These are phyloP conservation scores for Plectropomus leopardus DNA, from an alignment of 2,113 vertebrate species.

Conservation along the genomic window DNA sequence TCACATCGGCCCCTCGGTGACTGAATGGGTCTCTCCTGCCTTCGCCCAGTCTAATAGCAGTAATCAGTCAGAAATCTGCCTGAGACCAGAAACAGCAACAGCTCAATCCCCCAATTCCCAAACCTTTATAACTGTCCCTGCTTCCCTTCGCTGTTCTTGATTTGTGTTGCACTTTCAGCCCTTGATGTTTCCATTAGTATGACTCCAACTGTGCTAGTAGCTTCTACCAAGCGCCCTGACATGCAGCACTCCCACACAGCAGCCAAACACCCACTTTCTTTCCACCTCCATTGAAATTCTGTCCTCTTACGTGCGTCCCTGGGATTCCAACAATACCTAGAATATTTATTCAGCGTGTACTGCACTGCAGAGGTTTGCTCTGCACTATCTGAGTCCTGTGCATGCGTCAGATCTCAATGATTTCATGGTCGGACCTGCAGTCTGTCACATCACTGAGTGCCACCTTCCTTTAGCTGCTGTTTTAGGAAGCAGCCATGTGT, in stretches of 20 bases:
- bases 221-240: constrained; percentile 20
- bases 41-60: constrained; percentile 50
- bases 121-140: constrained; percentile 4
- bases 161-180: constrained; percentile 62
- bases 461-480: constrained; percentile 13
- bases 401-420: constrained; percentile 19
- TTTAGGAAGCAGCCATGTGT: constrained; percentile 16
- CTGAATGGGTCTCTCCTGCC: constrained; percentile 38
- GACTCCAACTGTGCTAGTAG: constrained; percentile 10
- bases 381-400: constrained; percentile 1
- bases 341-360: constrained; percentile 26
- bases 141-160: constrained; percentile 44
- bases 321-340: constrained; percentile 42
- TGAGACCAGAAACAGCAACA: constrained; percentile 52
- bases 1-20: constrained; percentile 36
- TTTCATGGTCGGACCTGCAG: neutral
- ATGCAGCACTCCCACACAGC: constrained; percentile 46
- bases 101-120: constrained; percentile 21
- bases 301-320: constrained; percentile 38
- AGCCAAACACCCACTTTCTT: constrained; percentile 25
- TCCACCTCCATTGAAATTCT: constrained; percentile 54
- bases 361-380: constrained; percentile 30
- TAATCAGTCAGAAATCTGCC: constrained; percentile 65
- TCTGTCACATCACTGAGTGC: constrained; percentile 3
- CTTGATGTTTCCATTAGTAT: constrained; percentile 65